Percentiles rank a stretch among this genome's conserved stretches.
phyloP scores from a whole-genome alignment of 1,140 invertebrate genomes.

The Latrodectus geometricus region DNA sequence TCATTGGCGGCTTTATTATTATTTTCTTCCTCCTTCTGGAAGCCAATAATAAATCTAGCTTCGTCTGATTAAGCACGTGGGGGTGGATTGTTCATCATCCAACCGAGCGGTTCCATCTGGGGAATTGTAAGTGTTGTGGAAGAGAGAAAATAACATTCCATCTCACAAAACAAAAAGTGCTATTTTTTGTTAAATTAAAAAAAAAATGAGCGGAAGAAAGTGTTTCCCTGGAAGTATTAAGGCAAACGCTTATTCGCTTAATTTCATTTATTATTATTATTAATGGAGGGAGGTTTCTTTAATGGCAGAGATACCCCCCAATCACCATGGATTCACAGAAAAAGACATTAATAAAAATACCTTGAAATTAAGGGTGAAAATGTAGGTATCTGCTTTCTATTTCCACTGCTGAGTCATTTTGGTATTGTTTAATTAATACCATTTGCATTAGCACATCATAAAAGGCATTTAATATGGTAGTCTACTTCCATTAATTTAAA shows the following conservation, averaged over 20 bases:
- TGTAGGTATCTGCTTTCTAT: too few relatives aligned
- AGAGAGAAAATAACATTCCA: slow-evolving; percentile 44
- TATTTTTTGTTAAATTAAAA: slow-evolving; percentile 9
- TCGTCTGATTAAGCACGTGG: slow-evolving; percentile 56
- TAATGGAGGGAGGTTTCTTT: background rate
- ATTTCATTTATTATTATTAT: background rate
- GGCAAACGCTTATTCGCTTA: slow-evolving; percentile 23
- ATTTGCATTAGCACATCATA: too few relatives aligned
- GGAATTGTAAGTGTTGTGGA: slow-evolving; percentile 54
- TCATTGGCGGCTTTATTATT: background rate
- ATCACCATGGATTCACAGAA: too few relatives aligned
- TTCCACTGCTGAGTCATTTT: too few relatives aligned
- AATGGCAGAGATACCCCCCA: background rate
- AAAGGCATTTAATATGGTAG: too few relatives aligned
- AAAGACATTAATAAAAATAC: too few relatives aligned
- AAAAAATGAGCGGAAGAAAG: slow-evolving; percentile 1
- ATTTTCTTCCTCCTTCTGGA: background rate
- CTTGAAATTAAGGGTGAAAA: too few relatives aligned
- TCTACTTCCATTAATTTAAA: too few relatives aligned
- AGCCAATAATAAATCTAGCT: slow-evolving; percentile 57
- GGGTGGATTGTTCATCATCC: slow-evolving; percentile 54
- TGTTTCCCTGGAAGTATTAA: slow-evolving; percentile 40
- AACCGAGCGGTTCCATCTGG: slow-evolving; percentile 22
- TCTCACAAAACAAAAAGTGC: slow-evolving; percentile 36
- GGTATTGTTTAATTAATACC: too few relatives aligned